These are phyloP conservation scores for Baronia brevicornis DNA, from an alignment of 2,888 invertebrate species.

Conservation along the genomic window DNA sequence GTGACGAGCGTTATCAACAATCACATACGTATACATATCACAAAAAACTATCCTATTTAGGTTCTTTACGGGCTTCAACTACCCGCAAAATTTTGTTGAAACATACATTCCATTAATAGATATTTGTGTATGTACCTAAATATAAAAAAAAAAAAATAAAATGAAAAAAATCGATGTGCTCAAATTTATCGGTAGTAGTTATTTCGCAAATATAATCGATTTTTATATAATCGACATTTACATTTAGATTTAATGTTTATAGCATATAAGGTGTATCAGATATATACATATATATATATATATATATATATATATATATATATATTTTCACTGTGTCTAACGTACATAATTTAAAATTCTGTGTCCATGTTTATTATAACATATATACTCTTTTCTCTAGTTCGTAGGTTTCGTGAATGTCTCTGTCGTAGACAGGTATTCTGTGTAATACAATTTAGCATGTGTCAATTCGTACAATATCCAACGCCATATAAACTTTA, in stretches of 20 bases:
- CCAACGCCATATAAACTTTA: background rate
- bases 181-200: conserved; percentile 29
- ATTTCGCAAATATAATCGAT: conserved; percentile 23
- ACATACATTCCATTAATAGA: conserved; percentile 19
- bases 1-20: no score
- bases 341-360: no score
- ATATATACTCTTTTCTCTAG: conserved; percentile 8
- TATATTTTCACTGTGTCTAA: no score
- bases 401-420: background rate
- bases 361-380: no score
- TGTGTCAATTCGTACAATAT: conserved; percentile 1
- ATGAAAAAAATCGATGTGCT: conserved; percentile 24
- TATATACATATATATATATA: no score
- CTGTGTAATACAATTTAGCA: no score
- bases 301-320: no score
- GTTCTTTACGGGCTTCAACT: no score
- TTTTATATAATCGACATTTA: conserved; percentile 33
- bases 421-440: no score
- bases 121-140: conserved; percentile 16
- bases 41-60: no score
- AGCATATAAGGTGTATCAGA: conserved; percentile 24
- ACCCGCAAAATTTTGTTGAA: no score
- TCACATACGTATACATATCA: no score
- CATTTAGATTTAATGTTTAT: conserved; percentile 24
- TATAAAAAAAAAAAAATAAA: conserved; percentile 17